Evolutionary conservation across 2,888 invertebrate species (phyloP), one percentile per base, ranked within the genome.

Genomic region (Spodoptera exigua): DNA sequence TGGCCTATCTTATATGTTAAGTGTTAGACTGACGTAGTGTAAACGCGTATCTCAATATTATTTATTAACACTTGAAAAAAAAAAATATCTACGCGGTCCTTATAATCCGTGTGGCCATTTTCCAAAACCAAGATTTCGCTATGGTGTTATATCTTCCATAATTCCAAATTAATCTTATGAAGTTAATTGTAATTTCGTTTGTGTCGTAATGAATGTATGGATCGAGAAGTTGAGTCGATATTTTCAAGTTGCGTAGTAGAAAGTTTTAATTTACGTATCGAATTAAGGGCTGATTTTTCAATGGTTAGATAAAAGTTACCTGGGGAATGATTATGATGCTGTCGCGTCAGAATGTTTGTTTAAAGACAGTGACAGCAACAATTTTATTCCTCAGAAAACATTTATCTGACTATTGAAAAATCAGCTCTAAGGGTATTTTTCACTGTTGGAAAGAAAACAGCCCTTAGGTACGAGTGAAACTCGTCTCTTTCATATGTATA

Each of bases 1-100:
- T 74, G 89, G 89, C 89, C 89, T 89, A 89, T 81, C 80, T 81
- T 81, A 77, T 84, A 83, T 82, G 76, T 76, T 86, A 86, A 85
- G 84, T 85, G 81, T 82, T 85, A 79, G 87, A 89, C 86, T 89
- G 88, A 86, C 75, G 69, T 83, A 82, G 80, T 73, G 73, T 70
- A 60, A 70, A 64, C 65, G 37, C 66, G 65, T 61, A 69, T 64
- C 56, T 69, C 63, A 59, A 55, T 70, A 67, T 60, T 48, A 35
- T 65, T n/a, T n/a, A n/a, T 61, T 74, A 71, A 61, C 34, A 52
- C 46, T 67, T 45, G 45, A 12, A 36, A 35, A n/a, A n/a, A n/a
- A n/a, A n/a, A 21, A 7, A 27, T 27, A 7, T 27, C 27, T 27
- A 27, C 39, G 34, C 58, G 7, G 58, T 62, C 17, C 36, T 1